Percentiles rank a stretch among this genome's conserved stretches.
These are phyloP conservation scores for Glandiceps talaboti DNA, from an alignment of 53 echinoderm and acorn worm species.

Conservation along the genomic window DNA sequence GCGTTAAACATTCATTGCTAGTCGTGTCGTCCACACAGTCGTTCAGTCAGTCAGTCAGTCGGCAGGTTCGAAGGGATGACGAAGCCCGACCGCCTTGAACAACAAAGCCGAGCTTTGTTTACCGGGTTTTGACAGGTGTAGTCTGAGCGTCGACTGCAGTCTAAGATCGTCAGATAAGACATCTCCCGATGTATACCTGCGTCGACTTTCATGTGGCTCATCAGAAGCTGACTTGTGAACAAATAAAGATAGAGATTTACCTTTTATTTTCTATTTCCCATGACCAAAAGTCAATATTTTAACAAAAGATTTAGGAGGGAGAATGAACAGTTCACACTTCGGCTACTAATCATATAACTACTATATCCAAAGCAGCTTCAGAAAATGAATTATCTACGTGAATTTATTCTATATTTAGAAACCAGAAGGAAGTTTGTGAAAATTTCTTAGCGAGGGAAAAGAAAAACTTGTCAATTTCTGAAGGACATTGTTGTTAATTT, in stretches of 20 bases:
- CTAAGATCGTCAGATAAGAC: not conserved
- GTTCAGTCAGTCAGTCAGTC: too few species aligned
- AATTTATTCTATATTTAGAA: too few species aligned
- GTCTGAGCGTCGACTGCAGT: not conserved
- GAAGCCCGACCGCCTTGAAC: not conserved
- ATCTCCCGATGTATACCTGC: not conserved
- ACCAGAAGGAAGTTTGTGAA: too few species aligned
- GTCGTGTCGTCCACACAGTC: too few species aligned
- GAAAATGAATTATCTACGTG: too few species aligned
- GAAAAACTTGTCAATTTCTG: too few species aligned
- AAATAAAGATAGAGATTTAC: not conserved
- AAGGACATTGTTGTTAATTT: too few species aligned
- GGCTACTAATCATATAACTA: too few species aligned
- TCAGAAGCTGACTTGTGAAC: not conserved
- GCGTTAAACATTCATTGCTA: too few species aligned
- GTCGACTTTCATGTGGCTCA: not conserved
- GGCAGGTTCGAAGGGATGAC: not conserved
- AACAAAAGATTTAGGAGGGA: not conserved
- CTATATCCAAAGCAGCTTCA: too few species aligned
- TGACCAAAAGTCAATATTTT: not conserved
- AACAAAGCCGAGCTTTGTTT: not conserved
- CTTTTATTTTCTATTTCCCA: not conserved
- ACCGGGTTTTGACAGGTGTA: not conserved
- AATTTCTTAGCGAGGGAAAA: too few species aligned
- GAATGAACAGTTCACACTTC: not conserved